These are phyloP conservation scores for Morpho achilles DNA, from an alignment of 2,888 invertebrate species.

Conservation along the genomic window DNA sequence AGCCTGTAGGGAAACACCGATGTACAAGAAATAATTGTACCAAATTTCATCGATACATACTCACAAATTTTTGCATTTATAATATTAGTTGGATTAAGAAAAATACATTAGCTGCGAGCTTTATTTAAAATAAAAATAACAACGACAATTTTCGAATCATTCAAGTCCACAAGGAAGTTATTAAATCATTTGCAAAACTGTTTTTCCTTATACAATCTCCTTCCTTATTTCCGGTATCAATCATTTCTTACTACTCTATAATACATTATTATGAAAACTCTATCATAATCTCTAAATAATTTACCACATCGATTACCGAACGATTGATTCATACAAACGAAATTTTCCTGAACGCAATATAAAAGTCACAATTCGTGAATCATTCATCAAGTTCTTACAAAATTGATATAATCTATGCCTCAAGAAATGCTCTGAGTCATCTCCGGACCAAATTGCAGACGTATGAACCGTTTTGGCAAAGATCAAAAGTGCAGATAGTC, in stretches of 20 bases:
- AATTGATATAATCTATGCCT: slow-evolving; percentile 48
- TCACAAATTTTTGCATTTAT: no score
- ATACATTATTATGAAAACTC: slow-evolving; percentile 5
- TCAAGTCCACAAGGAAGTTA: no score
- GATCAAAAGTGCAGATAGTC: slow-evolving; percentile 23
- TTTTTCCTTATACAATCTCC: slow-evolving; percentile 5
- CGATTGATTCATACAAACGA: slow-evolving; percentile 10
- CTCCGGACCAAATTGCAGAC: slow-evolving; percentile 23
- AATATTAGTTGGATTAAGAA: no score
- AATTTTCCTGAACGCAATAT: slow-evolving; percentile 16
- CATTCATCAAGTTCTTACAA: slow-evolving; percentile 27
- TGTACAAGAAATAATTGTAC: no score
- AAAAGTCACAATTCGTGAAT: slow-evolving; percentile 11
- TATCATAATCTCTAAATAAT: neutral
- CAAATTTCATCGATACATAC: no score
- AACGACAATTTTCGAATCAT: no score
- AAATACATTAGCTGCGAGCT: no score
- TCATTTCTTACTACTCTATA: neutral
- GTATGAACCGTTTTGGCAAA: slow-evolving; percentile 24
- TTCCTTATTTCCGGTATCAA: slow-evolving; percentile 13
- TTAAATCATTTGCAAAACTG: no score
- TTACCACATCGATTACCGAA: neutral
- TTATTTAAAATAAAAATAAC: no score
- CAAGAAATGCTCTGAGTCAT: slow-evolving; percentile 39
- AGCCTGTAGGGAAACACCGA: no score